These are phyloP conservation scores for Megaleporinus macrocephalus DNA, from an alignment of 2,113 vertebrate genomes.

Conservation along the genomic window DNA sequence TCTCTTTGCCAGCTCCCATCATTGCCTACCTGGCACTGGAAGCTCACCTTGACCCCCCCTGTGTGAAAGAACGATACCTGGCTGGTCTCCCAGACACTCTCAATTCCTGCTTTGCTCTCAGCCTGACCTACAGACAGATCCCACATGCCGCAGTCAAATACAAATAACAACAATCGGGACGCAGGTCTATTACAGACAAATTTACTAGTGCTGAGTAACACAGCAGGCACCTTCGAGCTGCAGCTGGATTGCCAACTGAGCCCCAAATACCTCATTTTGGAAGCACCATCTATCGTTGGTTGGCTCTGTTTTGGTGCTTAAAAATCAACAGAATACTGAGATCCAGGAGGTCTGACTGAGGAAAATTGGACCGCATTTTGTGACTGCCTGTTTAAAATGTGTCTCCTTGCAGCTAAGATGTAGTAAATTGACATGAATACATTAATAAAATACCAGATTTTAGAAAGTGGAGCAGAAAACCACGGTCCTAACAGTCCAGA, in stretches of 20 bases:
- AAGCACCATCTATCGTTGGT: conserved; percentile 31
- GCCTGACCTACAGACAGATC: not conserved
- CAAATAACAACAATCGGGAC: conserved; percentile 29
- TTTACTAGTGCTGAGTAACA: conserved; percentile 42
- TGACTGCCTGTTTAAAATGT: not conserved
- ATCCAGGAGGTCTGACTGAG: not conserved
- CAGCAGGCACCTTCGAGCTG: conserved; percentile 25
- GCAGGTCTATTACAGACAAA: conserved; percentile 42
- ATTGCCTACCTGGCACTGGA: conserved; percentile 50
- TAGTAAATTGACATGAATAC: conserved; percentile 1
- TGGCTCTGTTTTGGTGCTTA: conserved; percentile 12
- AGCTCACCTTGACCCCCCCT: conserved; percentile 65
- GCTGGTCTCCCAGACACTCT: conserved; percentile 42
- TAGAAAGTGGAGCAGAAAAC: not conserved
- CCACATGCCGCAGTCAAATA: conserved; percentile 33
- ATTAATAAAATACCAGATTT: not conserved
- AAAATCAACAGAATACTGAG: conserved; percentile 9
- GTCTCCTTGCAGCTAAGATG: not conserved
- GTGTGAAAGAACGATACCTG: conserved; percentile 12
- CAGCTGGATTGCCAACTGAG: conserved; percentile 35
- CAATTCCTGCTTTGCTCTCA: not conserved
- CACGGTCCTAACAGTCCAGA: not conserved
- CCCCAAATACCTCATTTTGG: conserved; percentile 39
- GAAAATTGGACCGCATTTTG: not conserved
- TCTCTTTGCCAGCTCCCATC: conserved; percentile 33